Percentiles rank a stretch among this genome's conserved stretches.
These are phyloP conservation scores for Cololabis saira DNA, from an alignment of 2,113 vertebrate genomes.

Conservation along the genomic window DNA sequence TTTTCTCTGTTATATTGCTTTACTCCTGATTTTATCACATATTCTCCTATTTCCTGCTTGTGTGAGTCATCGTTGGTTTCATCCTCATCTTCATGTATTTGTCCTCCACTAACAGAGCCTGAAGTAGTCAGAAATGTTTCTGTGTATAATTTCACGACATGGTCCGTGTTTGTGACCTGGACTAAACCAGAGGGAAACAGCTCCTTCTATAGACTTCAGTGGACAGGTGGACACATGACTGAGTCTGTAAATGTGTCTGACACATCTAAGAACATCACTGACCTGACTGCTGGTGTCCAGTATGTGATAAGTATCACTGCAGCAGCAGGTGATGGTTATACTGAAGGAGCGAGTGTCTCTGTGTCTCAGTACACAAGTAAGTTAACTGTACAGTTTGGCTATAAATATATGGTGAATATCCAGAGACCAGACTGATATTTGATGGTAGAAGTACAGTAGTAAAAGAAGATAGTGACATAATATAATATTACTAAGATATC, in stretches of 20 bases:
- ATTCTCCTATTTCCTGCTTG: not conserved
- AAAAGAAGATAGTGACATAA: no score
- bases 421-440: no score
- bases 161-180: conserved; percentile 50
- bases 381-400: not conserved
- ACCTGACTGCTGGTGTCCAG: conserved; percentile 52
- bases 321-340: conserved; percentile 1
- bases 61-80: no score
- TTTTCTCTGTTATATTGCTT: no score
- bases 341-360: not conserved
- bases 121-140: not conserved
- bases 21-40: no score
- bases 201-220: conserved; percentile 35
- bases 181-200: conserved; percentile 25
- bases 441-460: no score
- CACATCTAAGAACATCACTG: not conserved
- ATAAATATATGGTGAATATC: no score
- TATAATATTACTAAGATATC: no score
- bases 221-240: not conserved
- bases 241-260: fast-evolving
- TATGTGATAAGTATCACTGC: conserved; percentile 14
- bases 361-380: conserved; percentile 7
- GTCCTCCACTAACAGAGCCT: conserved; percentile 16
- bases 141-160: conserved; percentile 16
- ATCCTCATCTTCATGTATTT: not conserved